Conservation (phyloP, 2,888 invertebrate genomes). For the Trissolcus brochymenae region DNA sequence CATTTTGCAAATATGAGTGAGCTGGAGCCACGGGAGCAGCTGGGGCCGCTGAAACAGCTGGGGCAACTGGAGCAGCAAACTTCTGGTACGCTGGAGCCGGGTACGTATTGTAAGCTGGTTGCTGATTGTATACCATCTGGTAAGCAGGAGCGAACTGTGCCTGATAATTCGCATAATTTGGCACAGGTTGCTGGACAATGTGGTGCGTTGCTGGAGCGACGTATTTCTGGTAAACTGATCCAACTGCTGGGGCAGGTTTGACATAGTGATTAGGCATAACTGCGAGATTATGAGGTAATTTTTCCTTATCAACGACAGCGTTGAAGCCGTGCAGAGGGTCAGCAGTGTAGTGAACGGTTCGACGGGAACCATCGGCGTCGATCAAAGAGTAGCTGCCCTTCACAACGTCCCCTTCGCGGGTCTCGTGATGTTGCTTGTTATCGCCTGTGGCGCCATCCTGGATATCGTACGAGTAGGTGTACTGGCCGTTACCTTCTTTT, state of each 20-base stretch:
- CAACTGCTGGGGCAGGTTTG: background rate
- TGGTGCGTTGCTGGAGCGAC: background rate
- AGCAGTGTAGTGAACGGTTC: constrained; percentile 63
- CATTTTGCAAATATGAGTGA: background rate
- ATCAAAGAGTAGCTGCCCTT: constrained; percentile 62
- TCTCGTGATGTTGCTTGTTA: constrained; percentile 63
- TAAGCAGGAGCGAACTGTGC: background rate
- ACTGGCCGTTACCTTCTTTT: constrained; percentile 64
- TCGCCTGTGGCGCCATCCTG: constrained; percentile 64
- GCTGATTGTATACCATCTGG: background rate
- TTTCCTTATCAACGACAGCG: constrained; percentile 42
- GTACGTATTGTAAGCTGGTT: background rate
- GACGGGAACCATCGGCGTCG: constrained; percentile 62
- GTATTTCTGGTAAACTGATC: background rate
- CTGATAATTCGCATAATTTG: background rate
- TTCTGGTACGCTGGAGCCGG: background rate
- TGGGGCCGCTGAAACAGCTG: background rate
- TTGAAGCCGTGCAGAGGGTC: constrained; percentile 63
- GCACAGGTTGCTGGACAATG: background rate
- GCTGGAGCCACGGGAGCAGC: background rate
- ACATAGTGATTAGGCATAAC: too few species aligned
- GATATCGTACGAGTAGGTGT: constrained; percentile 63
- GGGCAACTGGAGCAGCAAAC: background rate
- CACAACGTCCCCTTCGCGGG: constrained; percentile 62
- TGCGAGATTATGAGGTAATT: too few species aligned